phyloP scores from a whole-genome alignment of 2,888 invertebrate genomes.

The Eumacrocentrus americanus region DNA sequence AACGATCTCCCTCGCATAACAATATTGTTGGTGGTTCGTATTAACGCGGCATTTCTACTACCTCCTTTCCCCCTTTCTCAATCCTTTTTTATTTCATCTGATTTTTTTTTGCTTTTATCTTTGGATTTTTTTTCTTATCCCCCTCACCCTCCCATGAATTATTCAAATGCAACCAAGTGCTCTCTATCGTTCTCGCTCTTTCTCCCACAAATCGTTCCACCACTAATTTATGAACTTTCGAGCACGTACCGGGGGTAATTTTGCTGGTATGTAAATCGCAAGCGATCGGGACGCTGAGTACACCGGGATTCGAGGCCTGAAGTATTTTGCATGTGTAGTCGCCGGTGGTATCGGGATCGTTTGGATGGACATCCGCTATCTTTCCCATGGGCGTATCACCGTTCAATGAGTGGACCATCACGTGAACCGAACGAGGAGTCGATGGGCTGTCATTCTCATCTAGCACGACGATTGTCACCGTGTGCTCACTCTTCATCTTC shows the following conservation, averaged over 20 bases:
- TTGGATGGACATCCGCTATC: conserved; percentile 90
- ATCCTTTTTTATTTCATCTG: conserved; percentile 13
- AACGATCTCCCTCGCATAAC: conserved; percentile 24
- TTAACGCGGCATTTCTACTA: conserved; percentile 37
- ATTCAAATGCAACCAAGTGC: conserved; percentile 41
- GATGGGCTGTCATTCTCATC: conserved; percentile 94
- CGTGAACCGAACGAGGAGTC: conserved; percentile 79
- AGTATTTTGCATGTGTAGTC: conserved; percentile 86
- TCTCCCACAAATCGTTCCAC: conserved; percentile 23
- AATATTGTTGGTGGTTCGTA: conserved; percentile 33
- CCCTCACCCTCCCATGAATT: conserved; percentile 44
- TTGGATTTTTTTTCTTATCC: conserved; percentile 17
- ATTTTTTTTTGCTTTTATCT: conserved; percentile 22
- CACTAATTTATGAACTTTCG: conserved; percentile 43
- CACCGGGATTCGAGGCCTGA: conserved; percentile 67
- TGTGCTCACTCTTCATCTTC: conserved; percentile 80
- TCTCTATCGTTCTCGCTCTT: conserved; percentile 25
- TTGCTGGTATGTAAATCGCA: conserved; percentile 82
- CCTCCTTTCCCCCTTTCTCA: conserved; percentile 21
- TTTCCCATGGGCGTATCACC: conserved; percentile 78
- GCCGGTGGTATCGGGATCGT: conserved; percentile 88
- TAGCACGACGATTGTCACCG: conserved; percentile 75
- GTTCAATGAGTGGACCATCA: conserved; percentile 79
- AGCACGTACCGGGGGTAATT: conserved; percentile 67
- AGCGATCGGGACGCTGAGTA: conserved; percentile 74